Evolutionary conservation across 2,797 vertebrate species (phyloP), one percentile per base, ranked within the genome.

Genomic region (Trachops cirrhosus): DNA sequence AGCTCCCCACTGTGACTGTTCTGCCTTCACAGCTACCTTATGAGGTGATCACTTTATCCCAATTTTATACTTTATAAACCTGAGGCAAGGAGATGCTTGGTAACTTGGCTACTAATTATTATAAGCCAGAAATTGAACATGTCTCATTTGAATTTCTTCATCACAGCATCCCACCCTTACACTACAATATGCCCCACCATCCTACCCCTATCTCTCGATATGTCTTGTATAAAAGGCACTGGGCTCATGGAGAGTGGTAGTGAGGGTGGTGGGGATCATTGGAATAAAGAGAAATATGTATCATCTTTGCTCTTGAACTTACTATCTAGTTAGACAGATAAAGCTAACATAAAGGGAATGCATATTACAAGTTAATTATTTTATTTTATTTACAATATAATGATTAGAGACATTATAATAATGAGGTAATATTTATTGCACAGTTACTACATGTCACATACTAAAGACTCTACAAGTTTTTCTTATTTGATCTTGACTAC

Each of bases 261-360:
- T 2, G 0, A 26, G 41, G 16, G 7, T 16, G 5, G 57, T 59
- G n/a, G 16, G 37, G 29, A 59, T 12, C 64, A 62, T 26, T 48
- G 19, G 22, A 41, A 57, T 52, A 22, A 29, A 77, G 41, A 62
- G 48, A 86, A 91, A 70, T 46, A 78, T 46, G 19, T 59, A 22
- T 80, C n/a, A 79, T 84, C 14, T 52, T 96, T 79, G 26, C 37
- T 83, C 50, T 91, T 62, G n/a, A 92, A 74, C 39, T 73, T 82
- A 41, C 16, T 84, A 41, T 67, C 54, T 89, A n/a, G 26, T 82
- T 68, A 50, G 48, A 50, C 24, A n/a, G 48, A 82, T 37, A 67
- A n/a, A 37, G 11, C 7, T 6, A 84, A 9, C 22, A 22, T 22
- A 50, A 57, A 57, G 57, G n/a, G 5, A 82, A 79, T 32, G 26